Evolutionary conservation across 1,140 invertebrate species (phyloP), one percentile per base, ranked within the genome.

Genomic region (Caenorhabditis latens): DNA sequence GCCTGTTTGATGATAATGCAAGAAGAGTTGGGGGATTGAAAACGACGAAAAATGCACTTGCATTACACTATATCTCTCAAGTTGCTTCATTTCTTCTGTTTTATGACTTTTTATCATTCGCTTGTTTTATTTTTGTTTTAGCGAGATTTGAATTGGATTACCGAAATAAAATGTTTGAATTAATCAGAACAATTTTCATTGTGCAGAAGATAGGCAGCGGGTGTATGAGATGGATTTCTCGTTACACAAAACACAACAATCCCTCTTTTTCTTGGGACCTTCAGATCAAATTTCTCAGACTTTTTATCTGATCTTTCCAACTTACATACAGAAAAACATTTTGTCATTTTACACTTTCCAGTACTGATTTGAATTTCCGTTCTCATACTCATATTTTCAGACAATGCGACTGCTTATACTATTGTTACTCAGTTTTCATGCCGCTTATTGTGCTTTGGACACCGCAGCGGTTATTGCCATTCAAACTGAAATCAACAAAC

Each of bases 401-500:
- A 79, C 50, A 63, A 85, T 85, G 84, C 48, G 84, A 40, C 65
- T 71, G 19, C 13, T 85, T 1, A 14, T 79, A 16, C 55, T 85
- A 6, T 32, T 75, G 8, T 14, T 67, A 19, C 50, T 79, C 4
- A 57, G 4, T 40, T 75, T 67, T 16, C 65, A 53, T 50, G 8
- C 50, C 55, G 32, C 24, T 32, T 57, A 46, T 48, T 21, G 85
- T 19, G 87, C 87, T 8, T 57, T 88, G n/a, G 87, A 88, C 65
- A 88, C 87, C 5, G 87, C 87, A 2, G 87, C 87, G 6, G 87
- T 88, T 53, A 88, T 88, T 61, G 67, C 83, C 24, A 88, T 88
- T 65, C 87, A 88, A 50, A 88, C 87, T 79, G 87, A 88, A 63
- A 55, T 88, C 43, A 88, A 88, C 84, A 88, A 88, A 85, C 87